A percentile compares a stretch with the other conserved stretches of the same genome.
Conservation (phyloP, 2,113 vertebrate genomes). For the Heterocephalus glaber region DNA sequence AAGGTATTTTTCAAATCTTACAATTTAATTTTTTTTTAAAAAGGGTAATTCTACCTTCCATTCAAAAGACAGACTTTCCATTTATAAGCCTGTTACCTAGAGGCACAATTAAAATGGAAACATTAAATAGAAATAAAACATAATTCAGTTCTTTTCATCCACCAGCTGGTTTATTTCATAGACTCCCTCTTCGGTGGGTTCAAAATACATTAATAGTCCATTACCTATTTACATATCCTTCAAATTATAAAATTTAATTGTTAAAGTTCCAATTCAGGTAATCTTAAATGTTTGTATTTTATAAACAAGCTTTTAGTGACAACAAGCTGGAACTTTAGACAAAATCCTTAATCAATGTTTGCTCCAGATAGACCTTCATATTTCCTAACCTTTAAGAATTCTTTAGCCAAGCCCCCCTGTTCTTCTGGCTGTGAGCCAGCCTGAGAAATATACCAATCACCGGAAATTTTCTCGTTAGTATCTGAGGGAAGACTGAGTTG, state of each 20-base stretch:
- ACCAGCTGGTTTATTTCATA: conserved; percentile 76
- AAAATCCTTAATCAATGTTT: conserved; percentile 58
- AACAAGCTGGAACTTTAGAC: conserved; percentile 24
- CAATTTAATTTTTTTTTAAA: conserved; percentile 68
- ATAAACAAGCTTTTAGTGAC: conserved; percentile 47
- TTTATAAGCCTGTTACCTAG: conserved; percentile 77
- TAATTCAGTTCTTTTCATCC: conserved; percentile 73
- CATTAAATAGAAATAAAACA: conserved; percentile 78
- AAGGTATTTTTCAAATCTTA: conserved; percentile 76
- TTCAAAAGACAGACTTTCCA: conserved; percentile 75
- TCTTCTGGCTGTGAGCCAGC: conserved; percentile 40
- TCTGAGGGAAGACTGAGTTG: conserved; percentile 20
- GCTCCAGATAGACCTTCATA: conserved; percentile 28
- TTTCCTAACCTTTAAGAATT: conserved; percentile 27
- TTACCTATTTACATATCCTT: conserved; percentile 77
- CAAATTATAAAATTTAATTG: conserved; percentile 72
- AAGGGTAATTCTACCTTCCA: conserved; percentile 76
- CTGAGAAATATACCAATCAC: conserved; percentile 32
- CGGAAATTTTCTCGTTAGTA: conserved; percentile 29
- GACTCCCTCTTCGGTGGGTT: conserved; percentile 63
- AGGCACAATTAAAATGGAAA: conserved; percentile 79
- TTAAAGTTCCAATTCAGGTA: conserved; percentile 50
- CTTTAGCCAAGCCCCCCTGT: background rate
- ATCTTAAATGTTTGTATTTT: conserved; percentile 59
- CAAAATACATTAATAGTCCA: conserved; percentile 64